Base-by-base conservation (phyloP, 2,797 vertebrate species). In the Galago senegalensis region DNA sequence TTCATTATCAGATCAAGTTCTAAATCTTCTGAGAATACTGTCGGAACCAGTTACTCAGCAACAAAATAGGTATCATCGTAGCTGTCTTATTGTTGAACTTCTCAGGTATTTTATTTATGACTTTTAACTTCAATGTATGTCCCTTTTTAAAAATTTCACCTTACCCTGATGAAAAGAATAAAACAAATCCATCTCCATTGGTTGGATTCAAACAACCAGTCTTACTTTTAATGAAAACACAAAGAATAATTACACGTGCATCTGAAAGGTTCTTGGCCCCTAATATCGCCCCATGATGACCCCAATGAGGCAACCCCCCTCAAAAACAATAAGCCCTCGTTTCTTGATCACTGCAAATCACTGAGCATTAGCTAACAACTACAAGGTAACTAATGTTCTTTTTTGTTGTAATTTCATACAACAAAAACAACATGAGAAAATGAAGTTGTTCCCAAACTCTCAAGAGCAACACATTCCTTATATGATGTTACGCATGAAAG, bases 221-320 rank as follows among this genome's bases (percentile, higher is more conserved):
- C 53, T 86, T n/a, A 34, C 84, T 75, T 97, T 85, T 93, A 93
- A 76, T 40, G 4, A 37, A 94, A 95, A 97, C 37, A 73, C 9
- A 61, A 81, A 92, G 27, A 82, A 87, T 77, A 83, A 90, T 70
- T 49, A 3, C 18, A 92, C 18, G 5, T 49, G 13, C 56, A 46
- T 82, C 73, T 43, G 29, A 58, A 95, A 80, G 63, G 67, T 67
- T 92, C n/a, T 60, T 89, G 34, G n/a, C 37, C 31, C 17, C 40
- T 84, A 93, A 81, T 1, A 43, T 31, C 6, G 12, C 31, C 12
- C 91, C 31, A 12, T 25, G 8, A 9, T 73, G 46, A 96, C 5
- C 23, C 14, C 31, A 2, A 25, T 27, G 43, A 94, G 10, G 69
- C 25, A 90, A 29, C 12, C 4, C 27, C 21, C 2, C 20, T 61